A percentile compares a stretch with the other conserved stretches of the same genome.
phyloP scores from a whole-genome alignment of 2,797 vertebrate species.

The Anomalospiza imberbis region DNA sequence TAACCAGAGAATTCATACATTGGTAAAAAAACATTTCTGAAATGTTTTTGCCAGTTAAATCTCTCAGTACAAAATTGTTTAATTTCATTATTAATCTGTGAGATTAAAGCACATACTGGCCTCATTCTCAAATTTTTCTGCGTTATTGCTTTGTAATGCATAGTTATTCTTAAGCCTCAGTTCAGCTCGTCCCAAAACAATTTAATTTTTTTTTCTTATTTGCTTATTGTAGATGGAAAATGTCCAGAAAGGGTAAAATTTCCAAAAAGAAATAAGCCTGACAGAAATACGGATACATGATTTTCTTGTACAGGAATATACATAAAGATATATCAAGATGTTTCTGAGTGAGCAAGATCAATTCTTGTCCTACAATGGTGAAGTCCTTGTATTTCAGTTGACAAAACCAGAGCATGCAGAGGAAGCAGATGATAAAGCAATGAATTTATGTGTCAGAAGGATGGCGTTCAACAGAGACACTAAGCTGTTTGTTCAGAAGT shows the following conservation, averaged over 20 bases:
- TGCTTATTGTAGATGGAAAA: conserved; percentile 43
- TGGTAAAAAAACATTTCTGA: background rate
- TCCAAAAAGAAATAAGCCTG: background rate
- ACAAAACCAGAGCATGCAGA: conserved; percentile 28
- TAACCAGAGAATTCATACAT: background rate
- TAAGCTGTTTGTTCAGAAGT: conserved; percentile 74
- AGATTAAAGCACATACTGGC: background rate
- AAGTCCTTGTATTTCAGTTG: conserved; percentile 80
- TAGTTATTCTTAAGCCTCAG: background rate
- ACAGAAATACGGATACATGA: background rate
- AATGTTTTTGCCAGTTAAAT: background rate
- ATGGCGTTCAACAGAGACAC: conserved; percentile 73
- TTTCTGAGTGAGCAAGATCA: conserved; percentile 39
- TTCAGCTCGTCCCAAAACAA: background rate
- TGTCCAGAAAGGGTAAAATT: background rate
- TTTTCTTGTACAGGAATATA: background rate
- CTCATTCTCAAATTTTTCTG: background rate
- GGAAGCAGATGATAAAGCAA: conserved; percentile 4
- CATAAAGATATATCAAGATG: conserved; percentile 17
- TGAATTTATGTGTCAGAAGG: conserved; percentile 71
- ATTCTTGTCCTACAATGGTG: conserved; percentile 77
- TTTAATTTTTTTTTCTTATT: background rate
- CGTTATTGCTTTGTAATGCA: accelerated
- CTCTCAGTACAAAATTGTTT: background rate
- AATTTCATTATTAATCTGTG: background rate